Percentiles rank a stretch among this genome's conserved stretches.
phyloP scores from a whole-genome alignment of 2,113 vertebrate genomes.

The Triplophysa tibetana region DNA sequence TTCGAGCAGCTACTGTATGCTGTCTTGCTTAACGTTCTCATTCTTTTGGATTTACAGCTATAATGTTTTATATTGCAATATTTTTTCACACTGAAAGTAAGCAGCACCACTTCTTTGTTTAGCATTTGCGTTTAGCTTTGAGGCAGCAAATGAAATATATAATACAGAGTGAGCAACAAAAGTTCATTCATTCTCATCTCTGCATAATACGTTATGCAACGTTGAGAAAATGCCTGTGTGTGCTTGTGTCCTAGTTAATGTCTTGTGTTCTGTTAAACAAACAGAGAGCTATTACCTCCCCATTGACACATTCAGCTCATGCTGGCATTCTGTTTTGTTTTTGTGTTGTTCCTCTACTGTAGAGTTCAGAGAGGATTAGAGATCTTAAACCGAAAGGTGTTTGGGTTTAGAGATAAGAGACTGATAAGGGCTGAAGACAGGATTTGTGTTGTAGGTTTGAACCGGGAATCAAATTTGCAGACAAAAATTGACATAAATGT shows the following conservation, averaged over 20 bases:
- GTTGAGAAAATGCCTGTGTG: conserved; percentile 24
- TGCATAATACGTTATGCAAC: conserved; percentile 32
- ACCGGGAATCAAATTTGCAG: background rate
- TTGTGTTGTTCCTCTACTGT: conserved; percentile 14
- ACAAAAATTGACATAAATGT: too few relatives aligned
- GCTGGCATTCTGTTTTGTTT: conserved; percentile 1
- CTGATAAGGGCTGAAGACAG: background rate
- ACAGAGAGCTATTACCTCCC: conserved; percentile 33
- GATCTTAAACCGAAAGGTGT: background rate
- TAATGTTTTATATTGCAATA: conserved; percentile 52
- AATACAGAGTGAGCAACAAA: conserved; percentile 22
- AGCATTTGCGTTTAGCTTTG: conserved; percentile 44
- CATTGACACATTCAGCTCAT: conserved; percentile 29
- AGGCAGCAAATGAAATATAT: conserved; percentile 40
- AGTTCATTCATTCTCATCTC: conserved; percentile 14
- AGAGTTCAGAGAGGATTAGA: background rate
- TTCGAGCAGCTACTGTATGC: conserved; percentile 22
- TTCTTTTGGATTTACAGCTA: conserved; percentile 49
- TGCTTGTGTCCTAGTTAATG: conserved; percentile 30
- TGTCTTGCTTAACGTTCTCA: conserved; percentile 13
- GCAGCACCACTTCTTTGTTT: conserved; percentile 55
- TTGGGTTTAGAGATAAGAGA: background rate
- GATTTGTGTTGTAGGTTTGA: background rate
- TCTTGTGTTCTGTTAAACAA: conserved; percentile 34
- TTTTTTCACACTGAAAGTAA: conserved; percentile 50